A percentile compares a stretch with the other conserved stretches of the same genome.
phyloP scores from a whole-genome alignment of 2,113 vertebrate genomes.

The Sprattus sprattus region DNA sequence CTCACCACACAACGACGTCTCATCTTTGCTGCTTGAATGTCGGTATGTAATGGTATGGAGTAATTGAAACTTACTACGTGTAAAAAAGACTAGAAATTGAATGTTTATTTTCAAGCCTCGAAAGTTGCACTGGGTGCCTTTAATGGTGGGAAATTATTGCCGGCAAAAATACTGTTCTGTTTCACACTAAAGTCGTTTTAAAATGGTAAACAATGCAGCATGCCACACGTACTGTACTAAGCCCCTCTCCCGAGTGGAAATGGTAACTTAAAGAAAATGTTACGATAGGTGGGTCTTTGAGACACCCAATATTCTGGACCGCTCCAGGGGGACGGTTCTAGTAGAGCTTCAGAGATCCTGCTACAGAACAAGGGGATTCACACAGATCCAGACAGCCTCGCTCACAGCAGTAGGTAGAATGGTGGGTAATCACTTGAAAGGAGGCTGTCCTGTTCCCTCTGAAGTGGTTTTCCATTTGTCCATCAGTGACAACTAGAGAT shows the following conservation, averaged over 20 bases:
- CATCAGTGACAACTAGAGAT: background rate
- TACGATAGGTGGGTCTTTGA: background rate
- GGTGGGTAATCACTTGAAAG: background rate
- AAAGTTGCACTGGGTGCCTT: too few relatives aligned
- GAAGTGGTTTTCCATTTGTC: background rate
- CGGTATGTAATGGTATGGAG: too few relatives aligned
- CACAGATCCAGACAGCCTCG: background rate
- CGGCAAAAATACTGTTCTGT: background rate
- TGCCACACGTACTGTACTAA: background rate
- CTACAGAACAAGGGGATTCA: background rate
- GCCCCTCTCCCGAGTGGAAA: background rate
- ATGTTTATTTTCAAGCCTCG: too few relatives aligned
- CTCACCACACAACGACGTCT: too few relatives aligned
- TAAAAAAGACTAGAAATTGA: too few relatives aligned
- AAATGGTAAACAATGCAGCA: background rate
- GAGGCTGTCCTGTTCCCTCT: background rate
- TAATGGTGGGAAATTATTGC: too few relatives aligned
- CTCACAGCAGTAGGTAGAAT: conserved; percentile 7
- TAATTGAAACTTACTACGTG: too few relatives aligned
- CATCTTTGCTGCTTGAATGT: too few relatives aligned
- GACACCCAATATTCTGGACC: background rate
- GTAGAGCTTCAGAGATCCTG: background rate
- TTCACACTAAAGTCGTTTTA: background rate
- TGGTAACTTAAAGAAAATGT: background rate
- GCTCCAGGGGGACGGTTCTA: background rate